phyloP scores from a whole-genome alignment of 2,888 invertebrate genomes.

The Temnothorax unifasciatus region DNA sequence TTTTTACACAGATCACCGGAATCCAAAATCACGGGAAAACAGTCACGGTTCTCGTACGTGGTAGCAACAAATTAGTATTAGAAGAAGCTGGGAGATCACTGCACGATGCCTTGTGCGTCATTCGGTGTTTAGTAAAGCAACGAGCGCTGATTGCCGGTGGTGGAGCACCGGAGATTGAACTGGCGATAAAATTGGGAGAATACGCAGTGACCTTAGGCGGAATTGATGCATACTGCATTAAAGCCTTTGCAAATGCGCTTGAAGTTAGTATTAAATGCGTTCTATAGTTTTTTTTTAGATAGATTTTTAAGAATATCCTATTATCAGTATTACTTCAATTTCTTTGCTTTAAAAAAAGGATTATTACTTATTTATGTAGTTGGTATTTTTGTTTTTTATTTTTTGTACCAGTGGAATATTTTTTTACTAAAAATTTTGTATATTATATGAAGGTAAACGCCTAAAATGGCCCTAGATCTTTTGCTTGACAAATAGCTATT shows the following conservation, averaged over 20 bases:
- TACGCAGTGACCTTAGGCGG: slow-evolving; percentile 95
- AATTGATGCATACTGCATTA: slow-evolving; percentile 97
- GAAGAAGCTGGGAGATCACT: slow-evolving; percentile 94
- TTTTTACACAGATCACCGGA: slow-evolving; percentile 90
- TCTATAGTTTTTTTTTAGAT: background rate
- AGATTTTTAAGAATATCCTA: background rate
- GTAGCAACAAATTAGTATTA: slow-evolving; percentile 93
- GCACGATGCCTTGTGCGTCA: slow-evolving; percentile 95
- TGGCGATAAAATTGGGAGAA: slow-evolving; percentile 94
- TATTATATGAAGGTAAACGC: background rate
- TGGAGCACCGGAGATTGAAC: slow-evolving; percentile 98
- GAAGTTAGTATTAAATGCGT: slow-evolving; percentile 87
- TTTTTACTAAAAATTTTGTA: background rate
- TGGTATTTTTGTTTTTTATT: background rate
- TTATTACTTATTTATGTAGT: background rate
- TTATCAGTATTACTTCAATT: background rate
- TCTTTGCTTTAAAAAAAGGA: background rate
- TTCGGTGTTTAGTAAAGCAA: slow-evolving; percentile 98
- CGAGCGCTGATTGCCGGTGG: slow-evolving; percentile 97
- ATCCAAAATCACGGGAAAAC: slow-evolving; percentile 95
- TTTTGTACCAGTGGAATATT: background rate
- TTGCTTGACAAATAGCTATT: background rate
- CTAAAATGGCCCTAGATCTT: background rate
- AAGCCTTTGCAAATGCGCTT: slow-evolving; percentile 97
- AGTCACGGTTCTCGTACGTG: slow-evolving; percentile 96